Conservation (phyloP, 2,888 invertebrate species). For the Epinotia bilunana region DNA sequence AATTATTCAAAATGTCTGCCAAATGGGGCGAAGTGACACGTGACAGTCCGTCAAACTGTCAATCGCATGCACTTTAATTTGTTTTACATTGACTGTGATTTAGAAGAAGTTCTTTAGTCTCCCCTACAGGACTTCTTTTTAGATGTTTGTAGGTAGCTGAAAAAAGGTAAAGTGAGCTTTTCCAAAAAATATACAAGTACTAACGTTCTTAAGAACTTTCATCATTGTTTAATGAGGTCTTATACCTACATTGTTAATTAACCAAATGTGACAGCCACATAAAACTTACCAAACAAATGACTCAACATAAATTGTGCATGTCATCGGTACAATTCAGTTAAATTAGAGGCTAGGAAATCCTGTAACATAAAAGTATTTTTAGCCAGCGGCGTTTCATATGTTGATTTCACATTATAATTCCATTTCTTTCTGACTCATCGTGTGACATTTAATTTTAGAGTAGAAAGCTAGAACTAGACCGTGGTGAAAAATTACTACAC, state of each 20-base stretch:
- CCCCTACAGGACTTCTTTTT: neutral
- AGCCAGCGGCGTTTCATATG: conserved; percentile 28
- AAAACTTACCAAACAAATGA: too few relatives aligned
- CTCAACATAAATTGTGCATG: too few relatives aligned
- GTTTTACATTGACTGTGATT: conserved; percentile 55
- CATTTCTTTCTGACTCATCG: conserved; percentile 17
- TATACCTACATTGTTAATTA: too few relatives aligned
- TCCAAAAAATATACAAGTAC: too few relatives aligned
- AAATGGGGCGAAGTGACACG: conserved; percentile 63
- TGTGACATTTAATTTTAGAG: conserved; percentile 32
- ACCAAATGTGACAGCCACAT: too few relatives aligned
- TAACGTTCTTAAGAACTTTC: too few relatives aligned
- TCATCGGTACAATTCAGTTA: neutral
- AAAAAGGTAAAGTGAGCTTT: too few relatives aligned
- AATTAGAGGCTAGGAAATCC: conserved; percentile 21
- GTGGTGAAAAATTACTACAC: conserved; percentile 40
- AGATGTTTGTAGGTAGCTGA: neutral
- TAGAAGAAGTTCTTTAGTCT: neutral
- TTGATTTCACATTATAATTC: conserved; percentile 35
- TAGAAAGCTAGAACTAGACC: conserved; percentile 20
- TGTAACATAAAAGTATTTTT: conserved; percentile 6
- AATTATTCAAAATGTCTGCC: conserved; percentile 68
- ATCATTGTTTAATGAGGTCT: too few relatives aligned
- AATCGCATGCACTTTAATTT: conserved; percentile 68
- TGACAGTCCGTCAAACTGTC: conserved; percentile 69